Percentiles rank a stretch among this genome's conserved stretches.
Conservation (phyloP, 2,113 vertebrate genomes). For the Onychorhynchus coronatus region DNA sequence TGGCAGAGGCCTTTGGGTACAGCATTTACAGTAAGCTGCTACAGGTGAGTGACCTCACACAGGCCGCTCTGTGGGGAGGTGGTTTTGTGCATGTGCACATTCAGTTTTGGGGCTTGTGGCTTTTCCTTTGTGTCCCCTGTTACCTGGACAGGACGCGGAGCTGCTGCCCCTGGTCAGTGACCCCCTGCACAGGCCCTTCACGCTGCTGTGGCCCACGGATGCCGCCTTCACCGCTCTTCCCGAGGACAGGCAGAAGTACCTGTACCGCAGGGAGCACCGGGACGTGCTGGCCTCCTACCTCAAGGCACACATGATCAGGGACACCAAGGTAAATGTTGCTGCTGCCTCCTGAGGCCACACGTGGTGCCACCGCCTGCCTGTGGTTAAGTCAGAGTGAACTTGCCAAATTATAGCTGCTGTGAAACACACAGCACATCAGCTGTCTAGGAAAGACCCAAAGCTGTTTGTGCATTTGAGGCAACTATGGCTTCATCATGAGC, state of each 20-base stretch:
- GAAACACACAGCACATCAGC: not conserved
- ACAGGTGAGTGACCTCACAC: conserved; percentile 71
- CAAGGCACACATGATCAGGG: conserved; percentile 86
- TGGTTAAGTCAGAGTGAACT: not conserved
- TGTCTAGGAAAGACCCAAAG: not conserved
- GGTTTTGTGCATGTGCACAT: fast-evolving
- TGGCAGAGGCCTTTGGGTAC: conserved; percentile 84
- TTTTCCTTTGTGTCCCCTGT: not conserved
- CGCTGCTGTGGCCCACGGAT: conserved; percentile 93
- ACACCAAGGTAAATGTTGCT: conserved; percentile 67
- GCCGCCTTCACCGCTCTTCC: conserved; percentile 78
- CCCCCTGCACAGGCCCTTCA: conserved; percentile 80
- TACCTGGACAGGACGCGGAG: conserved; percentile 74
- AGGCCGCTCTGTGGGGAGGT: not conserved
- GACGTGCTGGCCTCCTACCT: conserved; percentile 82
- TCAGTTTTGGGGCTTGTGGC: not conserved
- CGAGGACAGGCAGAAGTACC: conserved; percentile 77
- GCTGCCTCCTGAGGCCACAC: not conserved
- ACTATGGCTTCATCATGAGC: not conserved
- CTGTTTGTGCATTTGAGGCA: not conserved
- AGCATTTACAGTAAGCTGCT: conserved; percentile 83
- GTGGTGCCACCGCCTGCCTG: not conserved
- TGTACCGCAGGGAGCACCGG: conserved; percentile 83
- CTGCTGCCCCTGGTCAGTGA: conserved; percentile 78
- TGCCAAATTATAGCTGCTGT: not conserved